Base-by-base conservation (phyloP, 2,888 invertebrate genomes). In the Amphipyra tragopoginis region DNA sequence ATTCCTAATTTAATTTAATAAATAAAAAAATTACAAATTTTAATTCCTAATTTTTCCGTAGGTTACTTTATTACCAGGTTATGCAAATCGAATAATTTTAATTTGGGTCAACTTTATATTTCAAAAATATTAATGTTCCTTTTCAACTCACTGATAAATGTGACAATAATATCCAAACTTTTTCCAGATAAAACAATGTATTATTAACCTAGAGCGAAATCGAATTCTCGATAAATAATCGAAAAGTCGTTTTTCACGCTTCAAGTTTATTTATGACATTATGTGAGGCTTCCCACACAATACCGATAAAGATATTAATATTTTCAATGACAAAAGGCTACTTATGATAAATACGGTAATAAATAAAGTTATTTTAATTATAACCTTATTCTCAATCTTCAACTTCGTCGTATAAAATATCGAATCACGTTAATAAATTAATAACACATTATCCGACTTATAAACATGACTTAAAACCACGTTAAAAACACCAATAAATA, bases 371-470 rank as follows among this genome's bases (percentile, higher is more conserved):
- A 60, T 2, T 38, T 33, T 7, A 4, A 9, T 7, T 36, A 36
- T 1, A 36, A 1, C 5, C 9, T 3, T 38, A 61, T 36, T 44
- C 44, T 11, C 29, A 2, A 44, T 13, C 13, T 11, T 10, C 40
- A 36, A 45, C 34, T 33, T 58, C 1, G 5, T 36, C 13, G 5
- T 10, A 4, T 5, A 8, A 15, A 10, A 14, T 34, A 10, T 43
- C 1, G 38, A 61, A 42, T 14, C 43, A 29, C 29, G 11, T 38
- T 14, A 21, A 2, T 1, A 13, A 21, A 15, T 36, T 11, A 45
- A 38, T 26, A 65, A 26, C 65, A 52, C 51, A 33, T 38, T 51
- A 51, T 47, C 52, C 65, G 8, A 36, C 33, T 13, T 13, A 33
- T 13, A 45, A 45, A 7, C 7, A 10, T 5, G 4, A 47, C 6